Percentiles rank a stretch among this genome's conserved stretches.
Conservation (phyloP, 1,140 invertebrate genomes). For the Anastatus disparis region DNA sequence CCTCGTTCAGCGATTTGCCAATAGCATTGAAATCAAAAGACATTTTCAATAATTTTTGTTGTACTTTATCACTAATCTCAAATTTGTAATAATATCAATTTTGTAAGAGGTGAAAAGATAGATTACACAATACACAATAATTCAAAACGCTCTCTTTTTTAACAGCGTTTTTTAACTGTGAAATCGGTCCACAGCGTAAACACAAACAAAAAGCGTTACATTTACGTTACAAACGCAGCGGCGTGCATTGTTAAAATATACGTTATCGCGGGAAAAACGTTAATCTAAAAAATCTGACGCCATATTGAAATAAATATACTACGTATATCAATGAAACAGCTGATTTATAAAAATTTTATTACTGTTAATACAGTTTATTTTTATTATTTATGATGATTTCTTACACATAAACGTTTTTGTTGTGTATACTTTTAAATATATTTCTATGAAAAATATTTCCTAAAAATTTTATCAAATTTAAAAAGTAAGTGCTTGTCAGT, state of each 20-base stretch:
- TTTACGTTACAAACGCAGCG: too few relatives aligned
- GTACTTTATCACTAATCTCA: neutral
- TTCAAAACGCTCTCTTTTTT: neutral
- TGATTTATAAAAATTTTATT: neutral
- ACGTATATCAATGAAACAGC: constrained; percentile 6
- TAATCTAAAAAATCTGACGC: constrained; percentile 20
- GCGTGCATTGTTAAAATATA: neutral
- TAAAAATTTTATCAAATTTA: too few relatives aligned
- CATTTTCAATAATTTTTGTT: constrained; percentile 41
- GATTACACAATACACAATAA: neutral
- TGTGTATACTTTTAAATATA: too few relatives aligned
- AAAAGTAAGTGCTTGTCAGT: too few relatives aligned
- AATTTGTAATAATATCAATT: too few relatives aligned
- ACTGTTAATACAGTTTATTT: too few relatives aligned
- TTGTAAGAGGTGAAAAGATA: neutral
- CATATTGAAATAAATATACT: constrained; percentile 4
- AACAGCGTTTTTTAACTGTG: neutral
- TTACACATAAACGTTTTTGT: too few relatives aligned
- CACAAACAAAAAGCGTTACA: neutral
- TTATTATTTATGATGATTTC: too few relatives aligned
- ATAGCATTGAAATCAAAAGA: constrained; percentile 59
- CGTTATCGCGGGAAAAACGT: constrained; percentile 34
- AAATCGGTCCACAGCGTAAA: too few relatives aligned
- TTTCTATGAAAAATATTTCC: too few relatives aligned
- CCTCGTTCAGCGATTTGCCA: constrained; percentile 49